Conservation (phyloP, 92 coral and sea anemone genomes). For the Plumapathes pennacea region DNA sequence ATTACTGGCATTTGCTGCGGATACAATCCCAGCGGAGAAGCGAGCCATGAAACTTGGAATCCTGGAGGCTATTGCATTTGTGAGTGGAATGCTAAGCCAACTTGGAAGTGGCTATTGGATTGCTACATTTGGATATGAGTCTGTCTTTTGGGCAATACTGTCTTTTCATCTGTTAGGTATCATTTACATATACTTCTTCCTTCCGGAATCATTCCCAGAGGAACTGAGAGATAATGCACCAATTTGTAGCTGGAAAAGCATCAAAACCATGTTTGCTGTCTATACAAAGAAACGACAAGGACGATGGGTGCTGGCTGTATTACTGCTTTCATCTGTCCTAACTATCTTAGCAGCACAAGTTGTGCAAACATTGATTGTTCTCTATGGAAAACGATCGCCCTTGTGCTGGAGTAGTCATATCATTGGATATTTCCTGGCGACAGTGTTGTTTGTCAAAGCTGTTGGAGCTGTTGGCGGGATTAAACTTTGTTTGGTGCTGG, state of each 20-base stretch:
- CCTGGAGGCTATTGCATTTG: slow-evolving; percentile 84
- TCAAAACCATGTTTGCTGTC: slow-evolving; percentile 61
- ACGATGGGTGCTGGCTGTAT: slow-evolving; percentile 62
- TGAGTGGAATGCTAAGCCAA: slow-evolving; percentile 78
- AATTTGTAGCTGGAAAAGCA: slow-evolving; percentile 33
- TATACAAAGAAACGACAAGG: slow-evolving; percentile 63
- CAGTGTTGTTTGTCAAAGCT: slow-evolving; percentile 67
- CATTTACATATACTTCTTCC: slow-evolving; percentile 56
- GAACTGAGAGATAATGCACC: slow-evolving; percentile 19
- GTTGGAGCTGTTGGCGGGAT: slow-evolving; percentile 86
- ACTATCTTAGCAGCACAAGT: slow-evolving; percentile 56
- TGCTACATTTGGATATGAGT: slow-evolving; percentile 58
- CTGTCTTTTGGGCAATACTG: slow-evolving; percentile 78
- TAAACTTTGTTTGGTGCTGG: slow-evolving; percentile 54
- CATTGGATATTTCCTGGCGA: slow-evolving; percentile 79
- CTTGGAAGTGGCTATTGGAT: slow-evolving; percentile 87
- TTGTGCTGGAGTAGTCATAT: slow-evolving; percentile 77
- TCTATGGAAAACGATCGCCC: slow-evolving; percentile 69
- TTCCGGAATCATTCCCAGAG: slow-evolving; percentile 76
- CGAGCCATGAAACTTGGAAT: slow-evolving; percentile 73
- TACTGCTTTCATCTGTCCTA: slow-evolving; percentile 48
- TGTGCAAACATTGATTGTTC: slow-evolving; percentile 62
- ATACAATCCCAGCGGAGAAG: slow-evolving; percentile 62
- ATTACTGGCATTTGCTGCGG: slow-evolving; percentile 78
- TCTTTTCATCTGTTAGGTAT: slow-evolving; percentile 57